phyloP scores from a whole-genome alignment of 2,113 vertebrate species.

The Phodopus roborovskii region DNA sequence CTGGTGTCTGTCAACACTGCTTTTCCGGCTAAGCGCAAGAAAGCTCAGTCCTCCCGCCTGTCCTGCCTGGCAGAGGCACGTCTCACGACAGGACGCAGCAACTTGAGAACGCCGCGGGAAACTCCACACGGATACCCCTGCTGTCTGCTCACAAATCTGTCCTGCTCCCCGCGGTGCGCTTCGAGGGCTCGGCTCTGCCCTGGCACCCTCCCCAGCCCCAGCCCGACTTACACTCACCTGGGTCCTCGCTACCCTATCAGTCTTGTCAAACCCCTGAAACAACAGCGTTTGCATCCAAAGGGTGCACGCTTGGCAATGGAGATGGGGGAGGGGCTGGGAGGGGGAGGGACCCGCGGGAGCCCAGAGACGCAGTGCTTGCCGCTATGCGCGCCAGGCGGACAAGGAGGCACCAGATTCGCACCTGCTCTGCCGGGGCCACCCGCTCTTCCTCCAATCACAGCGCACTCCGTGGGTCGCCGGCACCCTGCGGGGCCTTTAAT shows the following conservation, averaged over 20 bases:
- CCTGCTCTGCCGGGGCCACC: slow-evolving; percentile 49
- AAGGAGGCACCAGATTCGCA: slow-evolving; percentile 59
- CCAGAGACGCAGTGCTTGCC: slow-evolving; percentile 59
- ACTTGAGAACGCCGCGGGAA: slow-evolving; percentile 54
- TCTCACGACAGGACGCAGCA: neutral
- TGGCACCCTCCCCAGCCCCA: neutral
- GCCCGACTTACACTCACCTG: slow-evolving; percentile 75
- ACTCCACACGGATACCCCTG: neutral
- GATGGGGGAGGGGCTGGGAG: neutral
- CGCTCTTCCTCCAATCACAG: slow-evolving; percentile 64
- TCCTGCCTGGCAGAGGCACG: neutral
- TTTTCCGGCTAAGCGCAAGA: neutral
- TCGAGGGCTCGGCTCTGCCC: neutral
- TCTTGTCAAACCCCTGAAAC: slow-evolving; percentile 37
- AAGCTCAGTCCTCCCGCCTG: neutral
- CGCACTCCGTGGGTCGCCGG: neutral
- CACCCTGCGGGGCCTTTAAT: neutral
- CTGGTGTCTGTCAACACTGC: neutral
- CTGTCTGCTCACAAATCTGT: neutral
- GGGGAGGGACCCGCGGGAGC: slow-evolving; percentile 10
- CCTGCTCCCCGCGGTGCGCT: neutral
- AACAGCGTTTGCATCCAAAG: slow-evolving; percentile 79
- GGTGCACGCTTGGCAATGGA: neutral
- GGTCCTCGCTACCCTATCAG: slow-evolving; percentile 45
- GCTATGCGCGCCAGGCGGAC: slow-evolving; percentile 74